A percentile compares a stretch with the other conserved stretches of the same genome.
Conservation (phyloP, 2,113 vertebrate species). For the Platanista minor region DNA sequence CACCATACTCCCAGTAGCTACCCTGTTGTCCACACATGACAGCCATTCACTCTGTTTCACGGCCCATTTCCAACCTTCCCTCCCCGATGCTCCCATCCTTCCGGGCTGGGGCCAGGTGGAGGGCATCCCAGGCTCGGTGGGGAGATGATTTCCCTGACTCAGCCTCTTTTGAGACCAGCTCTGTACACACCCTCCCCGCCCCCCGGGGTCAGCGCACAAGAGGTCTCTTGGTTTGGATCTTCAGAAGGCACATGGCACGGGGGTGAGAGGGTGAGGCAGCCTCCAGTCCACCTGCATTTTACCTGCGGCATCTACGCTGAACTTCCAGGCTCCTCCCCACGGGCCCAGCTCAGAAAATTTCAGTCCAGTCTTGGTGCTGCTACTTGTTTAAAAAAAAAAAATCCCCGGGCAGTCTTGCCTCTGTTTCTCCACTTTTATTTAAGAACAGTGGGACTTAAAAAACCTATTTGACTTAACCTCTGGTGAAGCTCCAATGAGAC, state of each 20-base stretch:
- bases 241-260: rapidly evolving
- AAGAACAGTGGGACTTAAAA: background rate
- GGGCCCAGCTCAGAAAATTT: background rate
- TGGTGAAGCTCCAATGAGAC: background rate
- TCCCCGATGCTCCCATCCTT: background rate
- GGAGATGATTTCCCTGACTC: background rate
- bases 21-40: background rate
- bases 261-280: too few species aligned
- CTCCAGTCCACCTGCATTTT: background rate
- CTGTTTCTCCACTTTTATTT: background rate
- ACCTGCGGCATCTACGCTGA: rapidly evolving
- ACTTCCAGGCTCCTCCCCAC: background rate
- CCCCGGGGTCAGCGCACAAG: rapidly evolving
- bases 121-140: background rate
- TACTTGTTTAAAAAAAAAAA: background rate
- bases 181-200: background rate
- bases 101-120: background rate
- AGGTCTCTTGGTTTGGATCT: background rate
- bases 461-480: background rate
- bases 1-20: rapidly evolving
- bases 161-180: background rate
- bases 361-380: too few species aligned
- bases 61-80: background rate
- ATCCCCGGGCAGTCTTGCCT: background rate
- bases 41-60: background rate